Conservation (phyloP, 2,113 vertebrate species). For the Pipra filicauda region DNA sequence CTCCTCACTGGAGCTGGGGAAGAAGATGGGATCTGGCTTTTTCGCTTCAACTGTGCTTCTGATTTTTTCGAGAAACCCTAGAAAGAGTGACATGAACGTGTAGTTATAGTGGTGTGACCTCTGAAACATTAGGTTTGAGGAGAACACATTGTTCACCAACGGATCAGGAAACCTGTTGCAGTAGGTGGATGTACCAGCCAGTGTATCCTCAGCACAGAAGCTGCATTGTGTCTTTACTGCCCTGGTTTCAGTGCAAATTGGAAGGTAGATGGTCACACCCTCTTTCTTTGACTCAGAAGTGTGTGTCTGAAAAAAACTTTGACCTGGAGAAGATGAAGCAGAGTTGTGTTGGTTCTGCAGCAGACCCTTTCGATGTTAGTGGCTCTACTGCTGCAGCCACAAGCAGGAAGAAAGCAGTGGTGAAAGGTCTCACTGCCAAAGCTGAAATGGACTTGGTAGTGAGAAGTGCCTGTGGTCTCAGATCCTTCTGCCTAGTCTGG, state of each 20-base stretch:
- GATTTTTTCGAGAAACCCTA: neutral
- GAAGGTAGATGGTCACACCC: neutral
- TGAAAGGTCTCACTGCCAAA: neutral
- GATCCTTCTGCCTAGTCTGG: neutral
- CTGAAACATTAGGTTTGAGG: neutral
- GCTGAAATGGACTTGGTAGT: neutral
- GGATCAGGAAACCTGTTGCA: neutral
- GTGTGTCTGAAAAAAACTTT: neutral
- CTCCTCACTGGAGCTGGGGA: neutral
- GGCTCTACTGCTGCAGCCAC: neutral
- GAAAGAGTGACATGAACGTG: neutral
- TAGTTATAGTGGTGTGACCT: neutral
- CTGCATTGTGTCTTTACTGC: neutral
- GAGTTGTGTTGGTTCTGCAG: neutral
- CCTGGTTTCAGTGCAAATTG: neutral
- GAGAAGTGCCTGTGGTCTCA: neutral
- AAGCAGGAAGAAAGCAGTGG: neutral
- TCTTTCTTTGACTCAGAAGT: neutral
- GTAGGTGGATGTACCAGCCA: neutral
- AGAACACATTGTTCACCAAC: neutral
- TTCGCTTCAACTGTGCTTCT: neutral
- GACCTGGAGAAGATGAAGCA: neutral
- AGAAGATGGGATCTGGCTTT: neutral
- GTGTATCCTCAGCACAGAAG: neutral
- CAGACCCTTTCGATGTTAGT: neutral